Base-by-base conservation (phyloP, 1,140 invertebrate genomes). In the Drosophila prosaltans region DNA sequence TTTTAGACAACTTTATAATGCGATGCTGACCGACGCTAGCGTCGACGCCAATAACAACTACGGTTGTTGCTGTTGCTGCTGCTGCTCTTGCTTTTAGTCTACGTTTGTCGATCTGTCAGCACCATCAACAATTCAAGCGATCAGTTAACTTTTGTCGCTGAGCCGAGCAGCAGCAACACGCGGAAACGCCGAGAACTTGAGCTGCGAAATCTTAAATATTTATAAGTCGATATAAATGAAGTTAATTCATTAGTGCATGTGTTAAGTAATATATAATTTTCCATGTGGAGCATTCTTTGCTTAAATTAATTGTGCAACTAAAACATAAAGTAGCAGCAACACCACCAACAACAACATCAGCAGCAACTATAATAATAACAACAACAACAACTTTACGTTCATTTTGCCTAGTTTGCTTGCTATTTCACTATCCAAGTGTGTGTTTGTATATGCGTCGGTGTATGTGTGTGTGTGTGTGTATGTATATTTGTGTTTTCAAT, bases 1-100 rank as follows among this genome's bases (percentile, higher is more conserved):
- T 86, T 59, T 86, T 88, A 86, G 82, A 77, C 82, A 82, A 82
- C 80, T 82, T 79, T 73, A 88, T 73, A 62, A 69, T 65, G 16
- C 3, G 45, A 55, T 30, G 57, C 41, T 16, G 30, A 39, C 10
- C 59, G 71, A 36, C 59, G 70, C 4, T 24, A 67, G 24, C 43
- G 67, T 30, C 51, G 61, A 48, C 58, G 59, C 11, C 59, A 51
- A 16, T 41, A 28, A 26, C 26, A 45, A 63, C 74, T 16, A 51
- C 45, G 21, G 16, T 41, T 41, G 16, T 0, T 16, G 62, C 65
- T 71, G 74, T 63, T 77, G 69, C 73, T 69, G 74, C 66, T 77
- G 69, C 62, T 58, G 39, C 45, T 65, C 63, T 65, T 28, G 30
- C 63, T 59, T 59, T 30, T 5, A 24, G 61, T 30, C 61, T 30